Percentiles rank a stretch among this genome's conserved stretches.
Conservation (phyloP, 2,113 vertebrate species). For the Dasyprocta punctata region DNA sequence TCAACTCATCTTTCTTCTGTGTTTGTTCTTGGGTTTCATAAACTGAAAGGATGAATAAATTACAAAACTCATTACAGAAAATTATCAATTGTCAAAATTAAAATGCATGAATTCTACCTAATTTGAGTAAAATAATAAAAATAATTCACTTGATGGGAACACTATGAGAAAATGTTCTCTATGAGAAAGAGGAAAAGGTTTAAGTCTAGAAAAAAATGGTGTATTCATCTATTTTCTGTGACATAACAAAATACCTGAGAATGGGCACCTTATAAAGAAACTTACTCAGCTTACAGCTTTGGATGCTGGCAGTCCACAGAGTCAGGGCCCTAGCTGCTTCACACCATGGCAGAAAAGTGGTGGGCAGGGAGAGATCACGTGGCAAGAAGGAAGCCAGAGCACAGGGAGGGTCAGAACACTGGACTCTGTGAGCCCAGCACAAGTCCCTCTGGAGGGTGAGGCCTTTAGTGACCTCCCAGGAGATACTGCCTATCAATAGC, state of each 20-base stretch:
- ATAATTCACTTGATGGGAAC: background rate
- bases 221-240: background rate
- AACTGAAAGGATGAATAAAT: background rate
- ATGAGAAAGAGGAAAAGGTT: background rate
- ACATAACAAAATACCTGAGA: background rate
- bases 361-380: background rate
- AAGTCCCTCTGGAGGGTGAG: too few species aligned
- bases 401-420: background rate
- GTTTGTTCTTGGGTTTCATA: background rate
- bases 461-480: background rate
- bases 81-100: background rate
- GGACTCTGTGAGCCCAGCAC: background rate
- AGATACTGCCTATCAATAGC: background rate
- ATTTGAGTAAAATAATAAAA: slow-evolving; percentile 1
- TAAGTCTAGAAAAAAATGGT: background rate
- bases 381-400: background rate
- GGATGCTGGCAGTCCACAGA: background rate
- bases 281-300: too few species aligned
- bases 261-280: background rate
- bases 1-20: background rate
- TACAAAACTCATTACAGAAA: background rate
- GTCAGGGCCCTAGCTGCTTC: background rate
- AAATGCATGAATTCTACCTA: slow-evolving; percentile 26
- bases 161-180: background rate
- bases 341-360: background rate